A percentile compares a stretch with the other conserved stretches of the same genome.
phyloP scores from a whole-genome alignment of 2,888 invertebrate genomes.

The Trichacis sp. region DNA sequence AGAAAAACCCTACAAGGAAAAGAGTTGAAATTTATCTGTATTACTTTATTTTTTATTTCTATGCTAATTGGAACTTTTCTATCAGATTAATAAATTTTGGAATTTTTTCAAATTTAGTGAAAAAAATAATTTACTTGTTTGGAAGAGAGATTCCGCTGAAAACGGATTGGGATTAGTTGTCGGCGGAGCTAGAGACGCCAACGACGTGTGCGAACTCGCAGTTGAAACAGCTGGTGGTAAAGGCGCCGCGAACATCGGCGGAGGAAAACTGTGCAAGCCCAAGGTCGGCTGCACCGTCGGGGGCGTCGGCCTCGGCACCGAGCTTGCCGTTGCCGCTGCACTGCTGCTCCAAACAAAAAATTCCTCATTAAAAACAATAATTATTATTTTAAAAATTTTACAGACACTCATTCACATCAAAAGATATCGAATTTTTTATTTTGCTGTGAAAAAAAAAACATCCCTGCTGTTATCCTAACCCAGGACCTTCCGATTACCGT shows the following conservation, averaged over 20 bases:
- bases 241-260: constrained; percentile 78
- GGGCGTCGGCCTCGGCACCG: constrained; percentile 72
- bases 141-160: constrained; percentile 89
- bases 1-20: no score
- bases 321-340: constrained; percentile 68
- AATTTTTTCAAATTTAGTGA: no score
- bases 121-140: constrained; percentile 76
- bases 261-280: constrained; percentile 73
- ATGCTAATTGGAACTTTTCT: no score
- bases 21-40: no score
- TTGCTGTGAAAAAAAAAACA: no score
- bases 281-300: constrained; percentile 71
- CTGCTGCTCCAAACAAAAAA: constrained; percentile 55
- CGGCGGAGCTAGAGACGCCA: constrained; percentile 66
- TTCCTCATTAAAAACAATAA: not conserved
- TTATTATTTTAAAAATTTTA: not conserved
- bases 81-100: no score
- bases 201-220: constrained; percentile 65
- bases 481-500: no score
- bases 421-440: no score
- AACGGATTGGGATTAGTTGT: constrained; percentile 83
- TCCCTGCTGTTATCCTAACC: no score
- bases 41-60: no score
- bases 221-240: constrained; percentile 71
- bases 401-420: no score